Evolutionary conservation across 2,113 vertebrate genomes (phyloP), one percentile per base, ranked within the genome.

Genomic region (Fukomys damarensis): DNA sequence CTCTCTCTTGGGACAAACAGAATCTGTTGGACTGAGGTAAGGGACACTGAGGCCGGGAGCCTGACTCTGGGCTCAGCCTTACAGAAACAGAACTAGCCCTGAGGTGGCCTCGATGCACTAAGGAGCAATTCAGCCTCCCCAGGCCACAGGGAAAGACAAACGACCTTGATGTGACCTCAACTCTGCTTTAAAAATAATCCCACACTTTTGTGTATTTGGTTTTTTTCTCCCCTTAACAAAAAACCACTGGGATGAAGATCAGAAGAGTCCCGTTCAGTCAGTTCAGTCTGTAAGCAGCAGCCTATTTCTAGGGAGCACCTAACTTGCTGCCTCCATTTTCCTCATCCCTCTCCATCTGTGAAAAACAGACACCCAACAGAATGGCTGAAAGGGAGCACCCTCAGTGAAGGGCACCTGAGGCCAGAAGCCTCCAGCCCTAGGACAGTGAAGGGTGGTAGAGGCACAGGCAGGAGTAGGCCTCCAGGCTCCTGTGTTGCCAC

Each of bases 111-210:
- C 0, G 1, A 59, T 70, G 74, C 26, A 24, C 54, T 7, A 24
- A 61, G 52, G 20, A 86, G 70, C 16, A 54, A 68, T 56, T 43
- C 7, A n/a, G 86, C 14, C 84, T 41, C 20, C 35, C 30, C 30
- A 41, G 38, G 38, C 56, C 52, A 65, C 32, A 93, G 38, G 41
- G 89, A 91, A 54, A 92, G 80, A 88, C 32, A 63, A 49, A 81
- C 54, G 61, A 59, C 92, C 52, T 35, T 22, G n/a, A 81, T 38
- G 17, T 38, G 76, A 95, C 81, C 87, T 93, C 58, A 32, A 54
- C 74, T 77, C 22, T 20, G 88, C 43, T 93, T 96, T 88, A 95
- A 95, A 97, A 96, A 86, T 65, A 87, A 93, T 49, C 59, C 93
- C 70, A 63, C 5, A 79, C 82, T 56, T 56, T 58, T 68, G 43